Conservation (phyloP, 1,140 invertebrate genomes). For the Sitophilus oryzae region DNA sequence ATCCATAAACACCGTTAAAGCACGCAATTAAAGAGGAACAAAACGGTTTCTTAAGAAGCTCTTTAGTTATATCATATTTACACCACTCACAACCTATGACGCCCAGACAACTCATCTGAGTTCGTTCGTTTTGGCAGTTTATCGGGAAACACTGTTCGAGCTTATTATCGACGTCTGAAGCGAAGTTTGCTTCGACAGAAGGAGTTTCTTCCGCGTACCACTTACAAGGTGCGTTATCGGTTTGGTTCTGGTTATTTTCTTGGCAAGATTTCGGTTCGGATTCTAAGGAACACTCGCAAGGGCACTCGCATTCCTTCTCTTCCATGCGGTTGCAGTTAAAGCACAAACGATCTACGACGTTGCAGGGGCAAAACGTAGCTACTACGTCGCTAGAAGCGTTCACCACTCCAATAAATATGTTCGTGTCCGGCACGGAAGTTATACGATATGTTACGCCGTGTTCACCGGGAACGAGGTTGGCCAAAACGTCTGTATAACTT, state of each 20-base stretch:
- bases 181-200: conserved; percentile 42
- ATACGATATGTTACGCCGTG: conserved; percentile 87
- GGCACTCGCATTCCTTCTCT: conserved; percentile 90
- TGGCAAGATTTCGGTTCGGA: conserved; percentile 42
- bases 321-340: conserved; percentile 92
- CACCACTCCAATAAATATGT: conserved; percentile 81
- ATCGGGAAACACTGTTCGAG: conserved; percentile 63
- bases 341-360: conserved; percentile 81
- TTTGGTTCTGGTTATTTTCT: conserved; percentile 16
- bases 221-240: conserved; percentile 26
- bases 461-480: conserved; percentile 81
- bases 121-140: conserved; percentile 71
- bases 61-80: conserved; percentile 67
- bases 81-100: conserved; percentile 90
- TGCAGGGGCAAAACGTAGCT: conserved; percentile 87
- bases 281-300: conserved; percentile 82
- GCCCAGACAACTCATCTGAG: conserved; percentile 73
- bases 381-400: conserved; percentile 76
- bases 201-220: conserved; percentile 18
- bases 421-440: conserved; percentile 72
- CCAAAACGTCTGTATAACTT: conserved; percentile 65
- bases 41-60: conserved; percentile 63
- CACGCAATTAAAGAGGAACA: conserved; percentile 75
- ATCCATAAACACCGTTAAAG: conserved; percentile 79
- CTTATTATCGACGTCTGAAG: conserved; percentile 47